Percentiles rank a stretch among this genome's conserved stretches.
Conservation (phyloP, 2,888 invertebrate genomes). For the Boloria selene region DNA sequence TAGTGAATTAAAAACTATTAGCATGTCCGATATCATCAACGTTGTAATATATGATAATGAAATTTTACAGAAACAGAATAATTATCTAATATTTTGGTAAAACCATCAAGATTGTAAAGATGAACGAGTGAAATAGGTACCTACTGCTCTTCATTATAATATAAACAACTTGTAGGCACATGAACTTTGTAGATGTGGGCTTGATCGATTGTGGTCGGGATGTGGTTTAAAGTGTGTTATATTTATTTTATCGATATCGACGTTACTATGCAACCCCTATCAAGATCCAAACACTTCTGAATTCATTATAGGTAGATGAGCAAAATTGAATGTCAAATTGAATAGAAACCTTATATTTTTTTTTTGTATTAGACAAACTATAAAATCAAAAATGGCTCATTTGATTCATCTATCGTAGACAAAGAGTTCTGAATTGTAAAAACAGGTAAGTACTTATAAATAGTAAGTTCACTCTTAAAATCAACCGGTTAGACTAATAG, state of each 20-base stretch:
- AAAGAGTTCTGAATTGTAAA: conserved; percentile 29
- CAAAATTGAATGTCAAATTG: too few species aligned
- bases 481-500: conserved; percentile 40
- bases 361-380: neutral
- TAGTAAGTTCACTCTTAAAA: conserved; percentile 24
- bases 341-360: too few species aligned
- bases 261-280: conserved; percentile 28
- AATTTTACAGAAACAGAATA: too few species aligned
- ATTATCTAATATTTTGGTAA: too few species aligned
- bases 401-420: conserved; percentile 21
- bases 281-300: neutral
- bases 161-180: conserved; percentile 7
- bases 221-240: conserved; percentile 24
- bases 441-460: conserved; percentile 25
- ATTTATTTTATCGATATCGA: conserved; percentile 8
- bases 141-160: too few species aligned
- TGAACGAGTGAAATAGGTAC: too few species aligned
- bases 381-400: conserved; percentile 9
- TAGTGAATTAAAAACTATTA: too few species aligned
- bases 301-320: neutral
- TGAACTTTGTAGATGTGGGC: conserved; percentile 31
- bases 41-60: too few species aligned
- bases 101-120: too few species aligned
- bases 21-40: too few species aligned
- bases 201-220: conserved; percentile 28